Percentiles rank a stretch among this genome's conserved stretches.
These are phyloP conservation scores for Nephrocerus scutellatus DNA, from an alignment of 2,888 invertebrate species.

Conservation along the genomic window DNA sequence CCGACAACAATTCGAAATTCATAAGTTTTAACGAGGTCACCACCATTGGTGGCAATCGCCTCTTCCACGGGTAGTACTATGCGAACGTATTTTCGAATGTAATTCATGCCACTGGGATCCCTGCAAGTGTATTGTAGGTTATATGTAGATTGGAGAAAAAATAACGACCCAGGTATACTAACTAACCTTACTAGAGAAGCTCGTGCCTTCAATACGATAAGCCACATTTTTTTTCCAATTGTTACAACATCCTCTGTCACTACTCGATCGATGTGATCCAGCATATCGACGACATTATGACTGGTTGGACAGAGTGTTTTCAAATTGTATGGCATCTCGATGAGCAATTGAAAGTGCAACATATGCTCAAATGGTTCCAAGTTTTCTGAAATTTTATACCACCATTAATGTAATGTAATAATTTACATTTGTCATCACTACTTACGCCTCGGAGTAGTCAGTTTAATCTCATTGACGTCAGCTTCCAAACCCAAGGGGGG, in stretches of 20 bases:
- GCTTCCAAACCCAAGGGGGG: constrained; percentile 13
- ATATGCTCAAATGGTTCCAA: constrained; percentile 16
- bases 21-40: constrained; percentile 1
- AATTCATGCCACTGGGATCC: constrained; percentile 15
- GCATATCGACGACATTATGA: constrained; percentile 11
- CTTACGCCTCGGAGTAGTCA: too few relatives aligned
- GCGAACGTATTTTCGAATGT: constrained; percentile 14
- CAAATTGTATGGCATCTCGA: constrained; percentile 19
- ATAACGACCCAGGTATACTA: not conserved
- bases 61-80: constrained; percentile 13
- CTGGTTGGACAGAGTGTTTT: constrained; percentile 14
- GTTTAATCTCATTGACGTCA: constrained; percentile 12
- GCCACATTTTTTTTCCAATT: constrained; percentile 13
- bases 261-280: constrained; percentile 14
- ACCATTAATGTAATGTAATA: too few relatives aligned
- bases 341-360: constrained; percentile 16
- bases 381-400: too few relatives aligned
- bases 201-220: constrained; percentile 12
- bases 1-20: constrained; percentile 19
- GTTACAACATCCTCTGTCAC: constrained; percentile 14
- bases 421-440: too few relatives aligned
- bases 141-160: not conserved
- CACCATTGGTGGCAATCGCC: too few relatives aligned
- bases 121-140: constrained; percentile 4
- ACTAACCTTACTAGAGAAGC: constrained; percentile 16